phyloP scores from a whole-genome alignment of 2,888 invertebrate species.

The Amblyjoppa fuscipennis region DNA sequence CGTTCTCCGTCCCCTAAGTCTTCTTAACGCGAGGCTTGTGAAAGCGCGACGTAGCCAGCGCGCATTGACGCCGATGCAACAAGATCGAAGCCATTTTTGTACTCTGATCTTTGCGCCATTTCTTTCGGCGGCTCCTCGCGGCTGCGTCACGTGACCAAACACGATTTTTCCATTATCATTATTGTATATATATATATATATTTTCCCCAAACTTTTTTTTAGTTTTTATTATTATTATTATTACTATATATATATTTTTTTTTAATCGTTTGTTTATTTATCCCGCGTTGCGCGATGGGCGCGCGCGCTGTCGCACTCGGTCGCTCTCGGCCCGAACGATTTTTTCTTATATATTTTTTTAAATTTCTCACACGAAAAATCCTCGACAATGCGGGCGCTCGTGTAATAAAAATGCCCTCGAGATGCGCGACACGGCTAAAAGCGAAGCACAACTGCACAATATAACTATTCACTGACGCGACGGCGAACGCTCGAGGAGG shows the following conservation, averaged over 20 bases:
- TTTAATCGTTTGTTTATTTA: background rate
- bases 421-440: background rate
- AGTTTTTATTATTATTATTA: background rate
- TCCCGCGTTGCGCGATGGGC: too few species aligned
- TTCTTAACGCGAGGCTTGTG: slow-evolving; percentile 90
- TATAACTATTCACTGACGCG: slow-evolving; percentile 87
- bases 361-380: background rate
- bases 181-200: background rate
- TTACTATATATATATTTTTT: background rate
- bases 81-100: slow-evolving; percentile 87
- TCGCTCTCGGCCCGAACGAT: too few species aligned
- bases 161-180: slow-evolving; percentile 82
- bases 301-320: too few species aligned
- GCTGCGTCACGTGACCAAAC: slow-evolving; percentile 87
- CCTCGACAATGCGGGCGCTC: background rate
- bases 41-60: slow-evolving; percentile 93
- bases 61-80: slow-evolving; percentile 89
- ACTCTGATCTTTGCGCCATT: slow-evolving; percentile 88
- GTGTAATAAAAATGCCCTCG: background rate
- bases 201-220: slow-evolving; percentile 69
- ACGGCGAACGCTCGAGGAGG: slow-evolving; percentile 85
- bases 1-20: slow-evolving; percentile 73
- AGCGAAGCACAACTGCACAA: slow-evolving; percentile 2
- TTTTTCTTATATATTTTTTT: too few species aligned
- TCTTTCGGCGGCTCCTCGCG: slow-evolving; percentile 83